phyloP scores from a whole-genome alignment of 2,888 invertebrate genomes.

The Amiota communis region DNA sequence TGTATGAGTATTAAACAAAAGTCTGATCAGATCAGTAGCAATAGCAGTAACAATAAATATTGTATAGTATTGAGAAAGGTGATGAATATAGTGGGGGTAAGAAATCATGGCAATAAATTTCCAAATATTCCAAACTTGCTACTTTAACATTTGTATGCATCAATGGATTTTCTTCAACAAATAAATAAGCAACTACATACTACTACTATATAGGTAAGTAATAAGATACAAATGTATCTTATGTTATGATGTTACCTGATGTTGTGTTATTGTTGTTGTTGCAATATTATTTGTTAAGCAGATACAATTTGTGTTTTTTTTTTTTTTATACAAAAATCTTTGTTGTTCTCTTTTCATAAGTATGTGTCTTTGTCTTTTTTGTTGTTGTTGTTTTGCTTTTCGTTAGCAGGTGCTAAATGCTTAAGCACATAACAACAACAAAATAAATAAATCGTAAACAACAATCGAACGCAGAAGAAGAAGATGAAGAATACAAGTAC shows the following conservation, averaged over 20 bases:
- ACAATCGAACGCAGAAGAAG: no score
- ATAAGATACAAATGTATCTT: no score
- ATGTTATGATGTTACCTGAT: no score
- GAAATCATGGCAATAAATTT: conserved; percentile 26
- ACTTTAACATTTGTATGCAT: conserved; percentile 23
- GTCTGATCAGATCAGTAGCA: conserved; percentile 32
- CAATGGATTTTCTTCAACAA: conserved; percentile 51
- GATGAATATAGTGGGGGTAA: neutral
- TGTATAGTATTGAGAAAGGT: conserved; percentile 7
- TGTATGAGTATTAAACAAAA: conserved; percentile 29
- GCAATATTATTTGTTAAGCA: neutral
- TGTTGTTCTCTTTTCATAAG: conserved; percentile 8
- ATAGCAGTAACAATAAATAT: conserved; percentile 20
- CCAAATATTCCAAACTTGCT: conserved; percentile 11
- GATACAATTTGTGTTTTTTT: neutral
- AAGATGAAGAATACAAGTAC: conserved; percentile 37
- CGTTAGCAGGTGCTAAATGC: conserved; percentile 50
- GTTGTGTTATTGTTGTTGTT: no score
- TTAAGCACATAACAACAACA: conserved; percentile 50
- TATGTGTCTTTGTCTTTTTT: conserved; percentile 31
- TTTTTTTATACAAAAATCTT: neutral
- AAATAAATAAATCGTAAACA: neutral
- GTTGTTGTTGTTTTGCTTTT: conserved; percentile 33
- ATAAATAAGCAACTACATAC: conserved; percentile 25
- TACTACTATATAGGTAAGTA: neutral